Conservation (phyloP, 1,140 invertebrate genomes). For the Colletes latitarsis region DNA sequence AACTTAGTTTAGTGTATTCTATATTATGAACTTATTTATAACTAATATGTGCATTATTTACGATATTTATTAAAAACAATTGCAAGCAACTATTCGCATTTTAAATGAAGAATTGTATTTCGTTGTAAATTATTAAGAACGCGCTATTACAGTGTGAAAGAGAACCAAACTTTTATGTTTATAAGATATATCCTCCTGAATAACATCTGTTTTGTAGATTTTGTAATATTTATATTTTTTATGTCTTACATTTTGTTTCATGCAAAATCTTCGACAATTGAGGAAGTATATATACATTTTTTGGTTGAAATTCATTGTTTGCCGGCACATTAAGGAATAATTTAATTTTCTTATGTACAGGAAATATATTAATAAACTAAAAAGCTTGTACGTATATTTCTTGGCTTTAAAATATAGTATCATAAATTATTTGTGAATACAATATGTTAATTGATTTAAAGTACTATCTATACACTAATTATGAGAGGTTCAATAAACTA, state of each 20-base stretch:
- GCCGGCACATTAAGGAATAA: conserved; percentile 28
- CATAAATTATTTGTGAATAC: conserved; percentile 14
- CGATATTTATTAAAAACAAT: conserved; percentile 74
- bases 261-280: conserved; percentile 11
- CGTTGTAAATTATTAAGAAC: conserved; percentile 66
- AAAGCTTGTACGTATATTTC: conserved; percentile 34
- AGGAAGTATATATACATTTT: conserved; percentile 11
- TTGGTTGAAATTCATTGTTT: conserved; percentile 25
- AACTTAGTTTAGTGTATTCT: conserved; percentile 50
- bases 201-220: conserved; percentile 58
- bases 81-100: conserved; percentile 61
- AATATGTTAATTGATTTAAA: conserved; percentile 24
- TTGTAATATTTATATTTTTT: conserved; percentile 62
- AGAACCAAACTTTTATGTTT: conserved; percentile 58
- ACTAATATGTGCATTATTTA: conserved; percentile 71
- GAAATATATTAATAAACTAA: conserved; percentile 60
- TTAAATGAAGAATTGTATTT: conserved; percentile 65
- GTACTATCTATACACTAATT: background rate
- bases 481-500: background rate
- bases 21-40: conserved; percentile 72
- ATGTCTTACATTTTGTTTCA: conserved; percentile 33
- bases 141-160: conserved; percentile 22
- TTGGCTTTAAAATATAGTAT: background rate
- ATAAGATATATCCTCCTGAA: conserved; percentile 43
- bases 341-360: conserved; percentile 54